Evolutionary conservation across 53 echinoderm and acorn worm genomes (phyloP).

Genomic region (Holothuria scabra): DNA sequence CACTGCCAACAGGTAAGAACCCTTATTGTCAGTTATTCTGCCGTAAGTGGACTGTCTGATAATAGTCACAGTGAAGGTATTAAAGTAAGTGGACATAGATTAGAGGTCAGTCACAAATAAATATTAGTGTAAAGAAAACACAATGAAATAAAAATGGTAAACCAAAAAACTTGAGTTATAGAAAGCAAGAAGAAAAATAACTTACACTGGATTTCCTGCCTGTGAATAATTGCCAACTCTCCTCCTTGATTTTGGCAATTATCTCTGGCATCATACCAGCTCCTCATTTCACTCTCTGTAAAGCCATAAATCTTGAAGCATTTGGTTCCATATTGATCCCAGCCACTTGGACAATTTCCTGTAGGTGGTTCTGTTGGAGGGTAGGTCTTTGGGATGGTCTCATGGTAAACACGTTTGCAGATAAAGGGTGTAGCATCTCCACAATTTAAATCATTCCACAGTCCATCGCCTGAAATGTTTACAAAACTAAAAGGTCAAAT

Average conservation of each 20-base stretch:
- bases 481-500: too few species aligned
- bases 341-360: conserved; percentile 71
- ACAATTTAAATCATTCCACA: conserved; percentile 92
- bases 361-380: conserved; percentile 66
- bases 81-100: too few species aligned
- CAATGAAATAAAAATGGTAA: too few species aligned
- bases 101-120: too few species aligned
- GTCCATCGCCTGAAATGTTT: conserved; percentile 36
- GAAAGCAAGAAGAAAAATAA: not conserved
- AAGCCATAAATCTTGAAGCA: conserved; percentile 78
- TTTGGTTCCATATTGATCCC: conserved; percentile 64
- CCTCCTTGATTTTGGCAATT: conserved; percentile 59
- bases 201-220: conserved; percentile 79
- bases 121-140: too few species aligned
- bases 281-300: conserved; percentile 57
- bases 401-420: conserved; percentile 70
- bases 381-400: conserved; percentile 68
- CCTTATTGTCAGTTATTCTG: too few species aligned
- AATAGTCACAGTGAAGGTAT: too few species aligned
- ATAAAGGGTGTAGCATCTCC: conserved; percentile 85
- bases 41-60: too few species aligned
- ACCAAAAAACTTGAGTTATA: too few species aligned
- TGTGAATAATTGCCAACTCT: conserved; percentile 71
- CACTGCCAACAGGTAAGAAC: too few species aligned
- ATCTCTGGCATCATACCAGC: conserved; percentile 83